Evolutionary conservation across 1,140 invertebrate species (phyloP).

Genomic region (Lasaia peninsularis): DNA sequence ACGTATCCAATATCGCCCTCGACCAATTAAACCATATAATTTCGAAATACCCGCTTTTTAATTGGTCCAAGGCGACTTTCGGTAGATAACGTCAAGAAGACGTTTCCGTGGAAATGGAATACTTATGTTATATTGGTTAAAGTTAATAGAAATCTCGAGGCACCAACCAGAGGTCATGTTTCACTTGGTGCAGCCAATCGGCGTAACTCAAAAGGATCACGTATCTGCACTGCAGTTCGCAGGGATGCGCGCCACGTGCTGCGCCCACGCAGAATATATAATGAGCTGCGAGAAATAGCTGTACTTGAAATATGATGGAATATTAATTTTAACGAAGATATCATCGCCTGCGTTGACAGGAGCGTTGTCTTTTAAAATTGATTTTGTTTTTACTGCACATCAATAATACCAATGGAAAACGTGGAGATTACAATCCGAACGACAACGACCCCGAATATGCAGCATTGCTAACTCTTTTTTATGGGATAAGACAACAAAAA

Average conservation of each 20-base stretch:
- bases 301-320: conserved; percentile 9
- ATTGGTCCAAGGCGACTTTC: too few species aligned
- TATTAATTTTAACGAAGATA: conserved; percentile 2
- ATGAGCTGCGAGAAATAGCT: conserved; percentile 26
- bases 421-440: too few species aligned
- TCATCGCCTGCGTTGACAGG: background rate
- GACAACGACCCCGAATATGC: too few species aligned
- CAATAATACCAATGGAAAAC: too few species aligned
- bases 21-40: too few species aligned
- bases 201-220: conserved; percentile 44
- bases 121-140: too few species aligned
- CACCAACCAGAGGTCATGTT: background rate
- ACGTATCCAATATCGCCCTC: too few species aligned
- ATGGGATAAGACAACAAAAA: too few species aligned
- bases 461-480: too few species aligned
- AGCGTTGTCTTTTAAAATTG: background rate
- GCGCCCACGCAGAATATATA: conserved; percentile 31
- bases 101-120: too few species aligned
- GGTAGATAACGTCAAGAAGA: too few species aligned
- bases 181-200: conserved; percentile 22
- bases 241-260: conserved; percentile 19
- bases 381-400: background rate
- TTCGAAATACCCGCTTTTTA: too few species aligned
- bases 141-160: background rate
- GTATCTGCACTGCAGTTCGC: conserved; percentile 33